phyloP scores from a whole-genome alignment of 2,888 invertebrate genomes.

The Muschampia plurimacula region DNA sequence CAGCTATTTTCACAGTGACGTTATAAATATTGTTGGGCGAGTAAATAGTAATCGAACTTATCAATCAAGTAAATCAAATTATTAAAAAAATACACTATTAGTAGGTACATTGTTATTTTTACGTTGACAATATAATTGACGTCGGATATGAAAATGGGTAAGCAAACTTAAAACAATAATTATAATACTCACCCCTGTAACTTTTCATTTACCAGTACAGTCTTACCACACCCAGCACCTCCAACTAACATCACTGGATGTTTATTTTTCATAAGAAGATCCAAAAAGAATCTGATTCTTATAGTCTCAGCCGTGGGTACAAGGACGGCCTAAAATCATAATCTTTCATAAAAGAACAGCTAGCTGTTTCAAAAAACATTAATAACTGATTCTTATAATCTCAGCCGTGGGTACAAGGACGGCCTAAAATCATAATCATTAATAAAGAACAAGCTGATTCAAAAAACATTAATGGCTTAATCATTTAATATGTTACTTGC shows the following conservation, averaged over 20 bases:
- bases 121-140: too few relatives aligned
- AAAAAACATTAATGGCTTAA: slow-evolving; percentile 76
- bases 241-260: slow-evolving; percentile 98
- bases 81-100: too few relatives aligned
- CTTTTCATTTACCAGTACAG: slow-evolving; percentile 91
- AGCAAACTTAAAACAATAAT: neutral
- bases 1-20: too few relatives aligned
- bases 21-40: too few relatives aligned
- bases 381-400: slow-evolving; percentile 91
- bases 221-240: slow-evolving; percentile 97
- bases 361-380: too few relatives aligned
- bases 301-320: slow-evolving; percentile 98
- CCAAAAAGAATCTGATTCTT: slow-evolving; percentile 94
- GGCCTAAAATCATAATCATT: slow-evolving; percentile 83
- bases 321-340: slow-evolving; percentile 89
- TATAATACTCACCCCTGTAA: slow-evolving; percentile 80
- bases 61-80: too few relatives aligned
- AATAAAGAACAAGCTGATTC: too few relatives aligned
- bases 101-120: too few relatives aligned
- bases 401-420: slow-evolving; percentile 97
- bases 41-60: too few relatives aligned
- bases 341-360: too few relatives aligned
- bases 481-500: slow-evolving; percentile 87
- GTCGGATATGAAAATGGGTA: neutral
- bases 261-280: slow-evolving; percentile 94